These are phyloP conservation scores for Reticulitermes lucifugus DNA, from an alignment of 2,888 invertebrate species.

Conservation along the genomic window DNA sequence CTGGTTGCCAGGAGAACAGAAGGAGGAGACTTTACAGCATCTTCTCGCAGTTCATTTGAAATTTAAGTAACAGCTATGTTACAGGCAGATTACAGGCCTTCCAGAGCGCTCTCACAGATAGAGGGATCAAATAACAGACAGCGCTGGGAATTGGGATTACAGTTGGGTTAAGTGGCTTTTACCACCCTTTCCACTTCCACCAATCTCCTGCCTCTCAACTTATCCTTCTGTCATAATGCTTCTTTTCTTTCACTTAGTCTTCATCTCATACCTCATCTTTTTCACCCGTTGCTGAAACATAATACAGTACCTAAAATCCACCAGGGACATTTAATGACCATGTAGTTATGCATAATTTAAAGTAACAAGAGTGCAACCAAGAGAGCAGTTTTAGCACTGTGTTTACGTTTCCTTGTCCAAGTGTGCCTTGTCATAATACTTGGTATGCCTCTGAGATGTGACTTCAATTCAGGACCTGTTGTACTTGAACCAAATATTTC, in stretches of 20 bases:
- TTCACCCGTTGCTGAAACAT: constrained; percentile 21
- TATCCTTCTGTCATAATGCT: constrained; percentile 40
- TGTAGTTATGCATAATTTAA: constrained; percentile 12
- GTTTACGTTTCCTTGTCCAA: no score
- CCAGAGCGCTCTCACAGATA: not conserved
- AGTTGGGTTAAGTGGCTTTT: constrained; percentile 14
- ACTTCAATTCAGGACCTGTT: no score
- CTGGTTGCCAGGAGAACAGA: constrained; percentile 14
- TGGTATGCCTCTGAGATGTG: no score
- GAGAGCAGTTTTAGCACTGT: no score
- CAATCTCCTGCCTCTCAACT: constrained; percentile 37
- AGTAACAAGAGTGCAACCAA: no score
- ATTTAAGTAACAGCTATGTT: constrained; percentile 31
- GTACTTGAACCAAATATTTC: no score
- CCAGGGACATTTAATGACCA: constrained; percentile 14
- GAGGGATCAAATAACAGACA: constrained; percentile 10
- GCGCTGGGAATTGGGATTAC: constrained; percentile 19
- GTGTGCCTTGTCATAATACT: no score
- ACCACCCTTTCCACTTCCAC: not conserved
- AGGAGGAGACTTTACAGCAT: not conserved
- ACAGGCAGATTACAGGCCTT: constrained; percentile 17
- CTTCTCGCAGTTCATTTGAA: constrained; percentile 20
- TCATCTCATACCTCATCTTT: constrained; percentile 42
- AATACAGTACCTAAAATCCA: not conserved
- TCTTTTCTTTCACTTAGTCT: not conserved